Conservation (phyloP, 2,888 invertebrate species). For the Drosophila hamatofila region DNA sequence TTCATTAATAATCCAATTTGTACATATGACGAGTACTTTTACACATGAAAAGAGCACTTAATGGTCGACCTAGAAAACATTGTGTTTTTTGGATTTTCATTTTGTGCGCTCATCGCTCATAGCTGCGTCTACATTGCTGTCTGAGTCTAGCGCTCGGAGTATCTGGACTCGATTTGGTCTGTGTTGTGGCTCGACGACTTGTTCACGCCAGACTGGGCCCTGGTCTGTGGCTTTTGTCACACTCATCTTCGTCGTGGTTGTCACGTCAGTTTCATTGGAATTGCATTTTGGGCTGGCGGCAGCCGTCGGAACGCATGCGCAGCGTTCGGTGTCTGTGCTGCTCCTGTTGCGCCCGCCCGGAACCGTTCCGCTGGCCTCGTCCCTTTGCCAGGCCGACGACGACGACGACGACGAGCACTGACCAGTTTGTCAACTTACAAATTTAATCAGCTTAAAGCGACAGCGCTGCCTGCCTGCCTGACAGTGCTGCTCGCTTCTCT, state of each 20-base stretch:
- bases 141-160: conserved; percentile 8
- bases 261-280: conserved; percentile 76
- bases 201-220: conserved; percentile 36
- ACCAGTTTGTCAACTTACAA: conserved; percentile 81
- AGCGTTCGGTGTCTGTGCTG: conserved; percentile 10
- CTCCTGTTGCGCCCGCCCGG: conserved; percentile 4
- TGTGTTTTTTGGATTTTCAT: neutral
- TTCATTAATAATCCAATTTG: neutral
- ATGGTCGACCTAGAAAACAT: neutral
- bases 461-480: conserved; percentile 8
- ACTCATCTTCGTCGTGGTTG: conserved; percentile 76
- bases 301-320: conserved; percentile 66
- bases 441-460: conserved; percentile 78
- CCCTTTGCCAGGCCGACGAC: conserved; percentile 7
- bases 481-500: neutral
- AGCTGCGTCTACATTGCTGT: conserved; percentile 6
- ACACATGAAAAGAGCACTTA: conserved; percentile 17
- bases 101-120: conserved; percentile 22
- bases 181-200: conserved; percentile 56
- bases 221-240: conserved; percentile 68
- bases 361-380: neutral
- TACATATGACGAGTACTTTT: neutral
- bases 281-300: conserved; percentile 69
- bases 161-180: conserved; percentile 30
- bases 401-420: conserved; percentile 24